These are phyloP conservation scores for Coturnix japonica DNA, from an alignment of 2,113 vertebrate genomes.

Conservation along the genomic window DNA sequence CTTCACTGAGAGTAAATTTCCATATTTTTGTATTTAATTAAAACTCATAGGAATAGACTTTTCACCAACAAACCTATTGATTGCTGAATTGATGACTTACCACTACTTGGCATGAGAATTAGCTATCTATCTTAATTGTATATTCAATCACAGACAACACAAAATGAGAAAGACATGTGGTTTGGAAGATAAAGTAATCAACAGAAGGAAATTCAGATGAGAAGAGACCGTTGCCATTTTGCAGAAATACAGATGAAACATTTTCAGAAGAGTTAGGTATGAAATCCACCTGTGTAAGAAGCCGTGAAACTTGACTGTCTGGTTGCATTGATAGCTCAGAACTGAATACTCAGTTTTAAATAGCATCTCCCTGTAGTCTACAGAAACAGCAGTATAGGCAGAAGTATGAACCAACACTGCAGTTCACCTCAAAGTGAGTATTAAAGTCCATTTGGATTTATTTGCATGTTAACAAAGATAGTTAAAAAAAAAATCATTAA, in stretches of 20 bases:
- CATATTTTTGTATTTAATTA: constrained; percentile 56
- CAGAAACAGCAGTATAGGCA: neutral
- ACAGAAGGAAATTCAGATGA: neutral
- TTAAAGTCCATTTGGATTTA: neutral
- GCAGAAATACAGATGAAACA: neutral
- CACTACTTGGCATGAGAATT: neutral
- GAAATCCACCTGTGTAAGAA: neutral
- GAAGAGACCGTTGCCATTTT: neutral
- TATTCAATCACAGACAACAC: constrained; percentile 30
- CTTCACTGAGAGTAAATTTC: constrained; percentile 49
- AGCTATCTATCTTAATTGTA: constrained; percentile 29
- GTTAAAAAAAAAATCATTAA: neutral
- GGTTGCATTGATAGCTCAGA: neutral
- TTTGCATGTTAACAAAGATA: neutral
- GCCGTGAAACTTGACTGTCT: neutral
- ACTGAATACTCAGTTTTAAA: neutral
- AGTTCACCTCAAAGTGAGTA: neutral
- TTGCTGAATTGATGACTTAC: constrained; percentile 29
- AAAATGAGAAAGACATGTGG: constrained; percentile 10
- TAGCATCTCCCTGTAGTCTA: neutral
- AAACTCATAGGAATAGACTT: constrained; percentile 51
- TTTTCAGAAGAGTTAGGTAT: neutral
- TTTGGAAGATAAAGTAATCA: constrained; percentile 3
- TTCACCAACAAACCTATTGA: constrained; percentile 39
- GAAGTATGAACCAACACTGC: neutral